These are phyloP conservation scores for Gastrophysa polygoni DNA, from an alignment of 2,888 invertebrate species.

Conservation along the genomic window DNA sequence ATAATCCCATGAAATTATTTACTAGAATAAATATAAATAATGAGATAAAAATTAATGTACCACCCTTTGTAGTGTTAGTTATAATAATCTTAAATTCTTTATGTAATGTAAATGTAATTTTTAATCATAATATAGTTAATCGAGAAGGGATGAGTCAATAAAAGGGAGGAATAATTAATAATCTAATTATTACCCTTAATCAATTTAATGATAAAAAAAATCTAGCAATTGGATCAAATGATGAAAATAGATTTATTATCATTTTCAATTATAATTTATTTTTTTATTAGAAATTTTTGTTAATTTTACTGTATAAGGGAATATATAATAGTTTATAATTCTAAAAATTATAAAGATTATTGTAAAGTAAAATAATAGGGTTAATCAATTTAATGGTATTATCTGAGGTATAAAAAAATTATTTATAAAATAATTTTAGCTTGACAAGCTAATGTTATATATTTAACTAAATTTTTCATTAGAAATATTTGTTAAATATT, in stretches of 20 bases:
- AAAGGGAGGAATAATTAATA: conserved; percentile 61
- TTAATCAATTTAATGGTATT: conserved; percentile 65
- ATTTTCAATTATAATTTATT: conserved; percentile 62
- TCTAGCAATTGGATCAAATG: conserved; percentile 68
- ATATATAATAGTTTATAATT: too few relatives aligned
- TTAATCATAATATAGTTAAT: conserved; percentile 60
- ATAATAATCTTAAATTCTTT: conserved; percentile 67
- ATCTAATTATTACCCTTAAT: conserved; percentile 62
- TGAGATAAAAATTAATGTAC: conserved; percentile 54
- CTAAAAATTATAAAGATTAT: conserved; percentile 61
- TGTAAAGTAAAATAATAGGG: conserved; percentile 55
- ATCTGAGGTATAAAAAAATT: conserved; percentile 75
- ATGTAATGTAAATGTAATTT: conserved; percentile 59
- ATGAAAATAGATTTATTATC: conserved; percentile 72
- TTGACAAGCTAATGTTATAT: conserved; percentile 71
- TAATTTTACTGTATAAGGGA: too few relatives aligned
- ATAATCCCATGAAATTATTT: conserved; percentile 73
- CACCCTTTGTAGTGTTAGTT: conserved; percentile 52
- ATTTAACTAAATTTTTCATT: conserved; percentile 65
- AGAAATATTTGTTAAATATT: conserved; percentile 69
- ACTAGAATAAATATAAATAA: conserved; percentile 67
- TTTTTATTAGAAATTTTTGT: conserved; percentile 56
- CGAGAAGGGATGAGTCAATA: conserved; percentile 66
- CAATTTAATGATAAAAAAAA: conserved; percentile 65
- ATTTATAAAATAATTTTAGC: conserved; percentile 64